Conservation (phyloP, 2,113 vertebrate species). For the Neodontobutis hainanensis region DNA sequence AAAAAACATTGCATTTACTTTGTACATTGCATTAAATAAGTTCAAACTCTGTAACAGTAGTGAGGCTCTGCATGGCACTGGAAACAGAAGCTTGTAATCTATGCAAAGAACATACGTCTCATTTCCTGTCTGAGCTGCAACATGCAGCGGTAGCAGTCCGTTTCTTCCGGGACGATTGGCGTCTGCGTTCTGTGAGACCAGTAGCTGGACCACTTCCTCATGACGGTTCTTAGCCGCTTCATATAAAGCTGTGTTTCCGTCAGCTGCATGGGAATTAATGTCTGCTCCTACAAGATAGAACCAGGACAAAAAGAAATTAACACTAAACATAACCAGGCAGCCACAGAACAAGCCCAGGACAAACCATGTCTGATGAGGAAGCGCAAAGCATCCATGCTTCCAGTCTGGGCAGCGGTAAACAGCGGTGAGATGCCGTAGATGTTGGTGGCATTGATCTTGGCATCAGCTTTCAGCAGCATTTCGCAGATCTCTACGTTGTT, state of each 20-base stretch:
- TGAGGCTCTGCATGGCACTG: too few species aligned
- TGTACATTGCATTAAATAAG: too few species aligned
- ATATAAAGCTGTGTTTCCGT: conserved; percentile 87
- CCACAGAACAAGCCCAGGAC: background rate
- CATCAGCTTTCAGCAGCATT: conserved; percentile 87
- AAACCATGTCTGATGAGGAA: conserved; percentile 83
- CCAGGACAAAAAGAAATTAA: background rate
- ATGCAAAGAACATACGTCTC: conserved; percentile 69
- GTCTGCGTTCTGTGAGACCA: conserved; percentile 87
- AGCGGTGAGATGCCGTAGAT: conserved; percentile 87
- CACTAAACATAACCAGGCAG: too few species aligned
- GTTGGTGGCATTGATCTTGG: conserved; percentile 84
- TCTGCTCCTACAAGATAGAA: conserved; percentile 81
- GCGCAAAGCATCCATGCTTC: conserved; percentile 82
- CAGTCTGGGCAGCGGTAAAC: conserved; percentile 91
- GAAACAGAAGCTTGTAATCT: too few species aligned
- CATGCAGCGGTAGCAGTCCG: conserved; percentile 87
- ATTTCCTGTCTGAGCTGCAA: conserved; percentile 87
- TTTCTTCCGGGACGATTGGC: conserved; percentile 88
- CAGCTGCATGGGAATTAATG: conserved; percentile 88
- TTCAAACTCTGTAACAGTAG: too few species aligned
- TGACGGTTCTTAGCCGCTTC: conserved; percentile 93
- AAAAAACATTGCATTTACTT: too few species aligned
- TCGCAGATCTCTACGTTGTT: conserved; percentile 89
- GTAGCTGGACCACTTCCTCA: conserved; percentile 80